phyloP scores from a whole-genome alignment of 2,888 invertebrate genomes.

The Notocelia uddmanniana region DNA sequence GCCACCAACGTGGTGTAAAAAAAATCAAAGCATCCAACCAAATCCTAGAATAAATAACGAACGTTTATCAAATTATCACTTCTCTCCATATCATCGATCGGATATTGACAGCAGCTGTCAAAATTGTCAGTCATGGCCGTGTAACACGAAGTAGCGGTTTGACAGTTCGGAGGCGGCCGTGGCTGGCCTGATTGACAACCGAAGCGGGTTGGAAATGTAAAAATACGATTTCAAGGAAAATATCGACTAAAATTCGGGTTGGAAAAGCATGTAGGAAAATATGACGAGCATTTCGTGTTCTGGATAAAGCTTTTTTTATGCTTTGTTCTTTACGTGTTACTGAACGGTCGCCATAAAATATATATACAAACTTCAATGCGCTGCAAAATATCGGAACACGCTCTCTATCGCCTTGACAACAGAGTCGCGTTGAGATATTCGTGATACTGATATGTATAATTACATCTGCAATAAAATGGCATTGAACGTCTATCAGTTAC shows the following conservation, averaged over 20 bases:
- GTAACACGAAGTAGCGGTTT: background rate
- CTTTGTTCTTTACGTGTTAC: background rate
- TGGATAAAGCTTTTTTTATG: background rate
- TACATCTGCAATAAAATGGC: too few relatives aligned
- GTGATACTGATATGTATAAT: too few relatives aligned
- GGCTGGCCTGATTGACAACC: slow-evolving; percentile 21
- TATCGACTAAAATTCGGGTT: background rate
- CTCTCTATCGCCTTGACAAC: too few relatives aligned
- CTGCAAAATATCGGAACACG: too few relatives aligned
- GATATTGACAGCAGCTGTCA: slow-evolving; percentile 39
- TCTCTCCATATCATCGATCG: background rate
- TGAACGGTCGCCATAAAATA: background rate
- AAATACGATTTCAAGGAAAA: background rate
- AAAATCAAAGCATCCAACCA: background rate
- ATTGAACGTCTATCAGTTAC: too few relatives aligned
- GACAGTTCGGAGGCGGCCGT: slow-evolving; percentile 2
- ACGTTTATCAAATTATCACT: background rate
- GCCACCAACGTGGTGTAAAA: too few relatives aligned
- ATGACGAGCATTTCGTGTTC: background rate
- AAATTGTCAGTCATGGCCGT: slow-evolving; percentile 22
- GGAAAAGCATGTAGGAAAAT: background rate
- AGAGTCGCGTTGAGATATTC: too few relatives aligned
- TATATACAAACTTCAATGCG: too few relatives aligned
- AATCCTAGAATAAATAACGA: background rate
- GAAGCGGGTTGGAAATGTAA: background rate